Base-by-base conservation (phyloP, 2,113 vertebrate genomes). In the Neopipo cinnamomea region DNA sequence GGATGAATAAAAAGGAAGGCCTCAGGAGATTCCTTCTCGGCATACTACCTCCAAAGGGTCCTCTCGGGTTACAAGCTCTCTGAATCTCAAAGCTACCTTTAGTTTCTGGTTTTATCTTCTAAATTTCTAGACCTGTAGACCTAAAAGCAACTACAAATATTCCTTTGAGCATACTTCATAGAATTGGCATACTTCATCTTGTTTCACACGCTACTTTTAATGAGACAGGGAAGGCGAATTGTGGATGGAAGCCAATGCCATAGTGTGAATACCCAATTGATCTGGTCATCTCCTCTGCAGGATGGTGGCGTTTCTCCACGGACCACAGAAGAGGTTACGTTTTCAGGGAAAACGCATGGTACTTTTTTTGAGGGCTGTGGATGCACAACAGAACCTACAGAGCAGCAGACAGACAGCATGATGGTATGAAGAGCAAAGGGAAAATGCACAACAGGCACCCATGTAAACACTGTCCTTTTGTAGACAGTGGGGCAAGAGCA, bases 241-340 rank as follows among this genome's bases (percentile, higher is more conserved):
- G 13, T 17, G 68, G 46, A 18, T 20, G 21, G 25, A 74, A 66
- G 86, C 39, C 47, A 72, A 4, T 12, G 41, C 81, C 27, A 13
- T 4, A 19, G 46, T 0, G 0, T 37, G 31, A 89, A 53, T 37
- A 70, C 9, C 15, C 41, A 12, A 0, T 1, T 49, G 20, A 30
- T 46, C 39, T 4, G 39, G 31, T 27, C n/a, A 22, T n/a, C n/a
- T 80, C 46, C 27, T 65, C 46, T 55, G 7, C 4, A 14, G 52
- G 44, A 33, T 1, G 0, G 13, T 14, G 53, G 1, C 37, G 19
- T 2, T 71, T 46, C 44, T 49, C 50, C 50, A 6, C 0, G 22
- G 55, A 37, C 41, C 5, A 8, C 68, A 91, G 37, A 55, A 50
- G 35, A 49, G 15, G 12, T 44, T 53, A 16, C 11, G 50, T 66